These are phyloP conservation scores for Rhipidura dahli DNA, from an alignment of 2,113 vertebrate genomes.

Conservation along the genomic window DNA sequence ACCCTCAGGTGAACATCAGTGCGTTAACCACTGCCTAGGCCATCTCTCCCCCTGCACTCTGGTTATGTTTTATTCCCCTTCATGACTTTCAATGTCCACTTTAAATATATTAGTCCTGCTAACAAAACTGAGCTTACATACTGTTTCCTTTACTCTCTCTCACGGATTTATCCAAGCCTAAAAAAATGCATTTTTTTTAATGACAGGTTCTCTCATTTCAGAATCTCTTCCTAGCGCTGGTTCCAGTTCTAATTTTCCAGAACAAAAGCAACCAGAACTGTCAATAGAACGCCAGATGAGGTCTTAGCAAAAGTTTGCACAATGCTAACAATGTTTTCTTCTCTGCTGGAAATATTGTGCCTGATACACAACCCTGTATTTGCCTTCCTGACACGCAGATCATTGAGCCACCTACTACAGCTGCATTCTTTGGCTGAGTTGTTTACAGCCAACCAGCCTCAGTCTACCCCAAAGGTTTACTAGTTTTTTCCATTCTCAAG, in stretches of 20 bases:
- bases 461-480: background rate
- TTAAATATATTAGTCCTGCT: background rate
- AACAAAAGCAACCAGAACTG: background rate
- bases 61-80: background rate
- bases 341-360: background rate
- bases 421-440: background rate
- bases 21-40: background rate
- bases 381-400: background rate
- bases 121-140: background rate
- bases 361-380: background rate
- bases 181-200: background rate
- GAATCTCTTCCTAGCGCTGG: background rate
- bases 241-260: background rate
- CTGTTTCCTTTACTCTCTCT: background rate
- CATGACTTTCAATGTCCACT: background rate
- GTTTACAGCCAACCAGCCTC: background rate
- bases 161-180: background rate
- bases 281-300: background rate
- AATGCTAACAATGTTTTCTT: background rate
- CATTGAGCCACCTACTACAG: rapidly evolving
- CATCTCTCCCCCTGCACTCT: background rate
- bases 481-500: background rate
- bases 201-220: background rate
- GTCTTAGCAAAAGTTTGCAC: background rate
- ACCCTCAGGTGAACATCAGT: background rate